phyloP scores from a whole-genome alignment of 2,888 invertebrate genomes.

The Cryptus viduatorius region DNA sequence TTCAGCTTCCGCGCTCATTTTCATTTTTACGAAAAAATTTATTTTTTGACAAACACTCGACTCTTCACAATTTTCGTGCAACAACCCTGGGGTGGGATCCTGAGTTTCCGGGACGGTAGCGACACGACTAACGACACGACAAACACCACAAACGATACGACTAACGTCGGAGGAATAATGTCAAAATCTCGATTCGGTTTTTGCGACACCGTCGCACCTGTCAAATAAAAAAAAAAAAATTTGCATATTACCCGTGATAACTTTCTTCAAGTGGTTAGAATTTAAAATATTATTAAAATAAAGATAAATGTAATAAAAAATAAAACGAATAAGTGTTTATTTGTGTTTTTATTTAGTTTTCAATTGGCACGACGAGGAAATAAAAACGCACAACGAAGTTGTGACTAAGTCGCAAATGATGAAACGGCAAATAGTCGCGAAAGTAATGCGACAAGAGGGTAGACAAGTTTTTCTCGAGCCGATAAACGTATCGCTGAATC shows the following conservation, averaged over 20 bases:
- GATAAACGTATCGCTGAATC: constrained; percentile 87
- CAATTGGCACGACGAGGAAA: constrained; percentile 83
- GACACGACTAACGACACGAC: neutral
- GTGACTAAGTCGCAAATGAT: constrained; percentile 77
- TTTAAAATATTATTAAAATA: too few species aligned
- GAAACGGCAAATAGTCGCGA: constrained; percentile 82
- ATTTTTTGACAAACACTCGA: too few species aligned
- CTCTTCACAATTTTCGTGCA: too few species aligned
- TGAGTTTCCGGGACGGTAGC: neutral
- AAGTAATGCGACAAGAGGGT: constrained; percentile 83
- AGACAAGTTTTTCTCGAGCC: constrained; percentile 86
- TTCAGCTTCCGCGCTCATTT: too few species aligned
- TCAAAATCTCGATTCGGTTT: neutral
- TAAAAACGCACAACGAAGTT: constrained; percentile 81
- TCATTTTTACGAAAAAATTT: too few species aligned
- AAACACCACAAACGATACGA: neutral
- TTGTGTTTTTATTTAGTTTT: neutral
- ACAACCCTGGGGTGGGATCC: neutral
- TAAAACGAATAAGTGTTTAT: too few species aligned
- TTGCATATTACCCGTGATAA: too few species aligned
- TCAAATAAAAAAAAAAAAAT: neutral
- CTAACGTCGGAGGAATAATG: neutral
- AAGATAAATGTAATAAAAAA: too few species aligned
- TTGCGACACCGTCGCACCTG: neutral
- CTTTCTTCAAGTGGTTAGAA: too few species aligned